Percentiles rank a stretch among this genome's conserved stretches.
phyloP scores from a whole-genome alignment of 2,113 vertebrate species.

The Odobenus rosmarus region DNA sequence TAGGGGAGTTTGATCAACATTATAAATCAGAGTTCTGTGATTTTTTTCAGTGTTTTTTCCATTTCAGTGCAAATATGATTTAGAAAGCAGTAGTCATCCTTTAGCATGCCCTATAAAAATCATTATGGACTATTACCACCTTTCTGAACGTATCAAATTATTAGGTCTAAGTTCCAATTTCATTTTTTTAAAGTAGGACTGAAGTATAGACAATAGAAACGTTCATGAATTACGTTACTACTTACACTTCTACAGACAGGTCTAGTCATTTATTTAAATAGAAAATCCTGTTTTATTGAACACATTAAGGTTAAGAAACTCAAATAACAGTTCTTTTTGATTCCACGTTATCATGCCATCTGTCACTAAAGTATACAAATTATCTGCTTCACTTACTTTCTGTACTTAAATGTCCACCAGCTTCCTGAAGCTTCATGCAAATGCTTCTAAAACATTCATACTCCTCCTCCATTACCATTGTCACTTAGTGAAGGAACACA shows the following conservation, averaged over 20 bases:
- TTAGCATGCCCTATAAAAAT: slow-evolving; percentile 18
- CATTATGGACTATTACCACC: neutral
- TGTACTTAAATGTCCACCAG: neutral
- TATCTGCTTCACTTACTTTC: slow-evolving; percentile 44
- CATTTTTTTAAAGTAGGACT: neutral
- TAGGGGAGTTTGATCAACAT: neutral
- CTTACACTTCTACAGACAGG: slow-evolving; percentile 46
- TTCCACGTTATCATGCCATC: slow-evolving; percentile 24
- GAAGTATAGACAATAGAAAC: neutral
- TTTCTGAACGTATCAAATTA: slow-evolving; percentile 37
- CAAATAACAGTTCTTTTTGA: slow-evolving; percentile 28
- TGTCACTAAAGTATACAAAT: slow-evolving; percentile 49
- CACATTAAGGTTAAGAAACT: slow-evolving; percentile 30
- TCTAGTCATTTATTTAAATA: slow-evolving; percentile 60
- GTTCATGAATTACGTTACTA: neutral
- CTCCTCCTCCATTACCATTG: neutral
- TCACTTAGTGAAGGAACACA: neutral
- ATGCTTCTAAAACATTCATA: neutral
- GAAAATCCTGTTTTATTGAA: slow-evolving; percentile 47
- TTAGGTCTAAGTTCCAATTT: slow-evolving; percentile 3
- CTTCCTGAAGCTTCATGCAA: neutral
- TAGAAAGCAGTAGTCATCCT: neutral
- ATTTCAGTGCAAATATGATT: slow-evolving; percentile 15
- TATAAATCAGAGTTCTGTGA: neutral
- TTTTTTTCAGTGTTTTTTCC: neutral